Evolutionary conservation across 2,113 vertebrate genomes (phyloP).

Genomic region (Oceanodroma tethys): DNA sequence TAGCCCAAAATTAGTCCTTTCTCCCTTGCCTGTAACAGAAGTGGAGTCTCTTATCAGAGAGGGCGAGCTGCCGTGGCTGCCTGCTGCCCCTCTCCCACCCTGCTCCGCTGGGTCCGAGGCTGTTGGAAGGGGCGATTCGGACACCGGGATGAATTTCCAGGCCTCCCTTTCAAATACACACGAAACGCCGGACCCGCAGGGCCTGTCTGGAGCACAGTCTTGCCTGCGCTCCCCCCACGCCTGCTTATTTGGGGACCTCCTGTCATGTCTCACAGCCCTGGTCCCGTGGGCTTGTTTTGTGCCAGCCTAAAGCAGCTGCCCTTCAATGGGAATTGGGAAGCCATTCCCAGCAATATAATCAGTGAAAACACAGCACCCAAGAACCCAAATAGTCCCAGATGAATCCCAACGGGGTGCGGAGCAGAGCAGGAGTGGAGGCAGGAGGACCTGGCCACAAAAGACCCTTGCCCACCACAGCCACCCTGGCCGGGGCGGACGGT

Average conservation of each 20-base stretch:
- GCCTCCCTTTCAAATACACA: neutral
- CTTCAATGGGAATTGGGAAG: neutral
- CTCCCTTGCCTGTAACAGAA: neutral
- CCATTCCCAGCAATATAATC: neutral
- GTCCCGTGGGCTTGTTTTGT: accelerated
- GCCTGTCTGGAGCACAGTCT: accelerated
- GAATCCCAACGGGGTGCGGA: neutral
- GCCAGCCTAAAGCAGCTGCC: neutral
- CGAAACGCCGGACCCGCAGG: accelerated
- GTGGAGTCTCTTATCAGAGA: accelerated
- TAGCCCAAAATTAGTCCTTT: accelerated
- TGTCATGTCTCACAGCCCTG: accelerated
- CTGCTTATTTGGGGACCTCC: neutral
- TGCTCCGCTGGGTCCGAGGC: neutral
- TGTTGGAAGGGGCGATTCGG: neutral
- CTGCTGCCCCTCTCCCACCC: neutral
- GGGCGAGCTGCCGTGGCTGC: accelerated
- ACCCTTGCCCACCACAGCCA: neutral
- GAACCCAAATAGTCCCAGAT: no score
- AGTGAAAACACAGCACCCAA: neutral
- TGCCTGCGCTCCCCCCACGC: accelerated
- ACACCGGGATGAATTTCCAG: neutral
- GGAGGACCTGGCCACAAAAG: neutral
- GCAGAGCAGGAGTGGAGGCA: neutral
- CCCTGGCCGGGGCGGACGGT: neutral